phyloP scores from a whole-genome alignment of 2,888 invertebrate species.

The Ditula angustiorana region DNA sequence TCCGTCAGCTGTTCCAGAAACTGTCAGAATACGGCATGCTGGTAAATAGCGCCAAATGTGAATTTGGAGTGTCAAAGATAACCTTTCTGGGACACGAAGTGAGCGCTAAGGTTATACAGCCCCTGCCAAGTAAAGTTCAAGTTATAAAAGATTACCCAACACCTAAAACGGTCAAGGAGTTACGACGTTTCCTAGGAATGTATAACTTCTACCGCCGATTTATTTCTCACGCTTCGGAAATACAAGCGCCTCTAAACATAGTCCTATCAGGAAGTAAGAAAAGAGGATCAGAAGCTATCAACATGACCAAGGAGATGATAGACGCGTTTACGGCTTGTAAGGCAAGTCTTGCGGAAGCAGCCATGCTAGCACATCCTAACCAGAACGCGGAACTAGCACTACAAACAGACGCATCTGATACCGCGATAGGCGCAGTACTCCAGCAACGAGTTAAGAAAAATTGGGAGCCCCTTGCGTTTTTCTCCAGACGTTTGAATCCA shows the following conservation, averaged over 20 bases:
- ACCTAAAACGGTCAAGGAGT: conserved; percentile 1
- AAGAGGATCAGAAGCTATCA: conserved; percentile 44
- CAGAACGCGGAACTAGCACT: neutral
- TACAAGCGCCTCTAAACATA: conserved; percentile 27
- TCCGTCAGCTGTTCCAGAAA: conserved; percentile 5
- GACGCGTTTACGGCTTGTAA: neutral
- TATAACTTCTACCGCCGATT: neutral
- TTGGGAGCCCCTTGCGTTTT: conserved; percentile 51
- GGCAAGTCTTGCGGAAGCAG: conserved; percentile 42
- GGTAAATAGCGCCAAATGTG: neutral
- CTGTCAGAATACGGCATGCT: conserved; percentile 3
- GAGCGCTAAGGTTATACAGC: neutral
- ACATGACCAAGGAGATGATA: neutral
- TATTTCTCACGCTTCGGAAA: neutral
- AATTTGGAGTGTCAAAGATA: too few species aligned
- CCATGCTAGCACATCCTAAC: conserved; percentile 43
- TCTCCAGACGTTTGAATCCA: neutral
- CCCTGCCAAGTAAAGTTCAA: conserved; percentile 41
- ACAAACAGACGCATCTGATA: neutral
- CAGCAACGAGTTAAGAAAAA: neutral
- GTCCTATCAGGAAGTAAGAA: conserved; percentile 40
- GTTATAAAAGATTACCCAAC: conserved; percentile 13
- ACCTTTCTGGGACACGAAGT: too few species aligned
- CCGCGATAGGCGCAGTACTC: neutral
- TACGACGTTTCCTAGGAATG: neutral